Conservation (phyloP, 1,140 invertebrate genomes). For the Saxidomus purpurata region DNA sequence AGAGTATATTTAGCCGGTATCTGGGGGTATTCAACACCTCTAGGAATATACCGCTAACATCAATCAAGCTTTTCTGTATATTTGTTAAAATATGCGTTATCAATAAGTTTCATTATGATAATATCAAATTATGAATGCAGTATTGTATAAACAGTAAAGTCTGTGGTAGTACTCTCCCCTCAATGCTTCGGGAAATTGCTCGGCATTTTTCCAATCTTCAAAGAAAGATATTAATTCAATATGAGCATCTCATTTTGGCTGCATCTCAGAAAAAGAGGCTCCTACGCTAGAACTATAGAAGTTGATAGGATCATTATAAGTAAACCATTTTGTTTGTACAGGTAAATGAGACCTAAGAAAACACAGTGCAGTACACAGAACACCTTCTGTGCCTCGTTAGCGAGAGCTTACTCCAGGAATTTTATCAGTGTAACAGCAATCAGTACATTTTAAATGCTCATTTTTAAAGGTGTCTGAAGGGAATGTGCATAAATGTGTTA, state of each 20-base stretch:
- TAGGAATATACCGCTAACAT: too few species aligned
- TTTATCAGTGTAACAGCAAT: background rate
- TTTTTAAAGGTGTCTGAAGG: too few species aligned
- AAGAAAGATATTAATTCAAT: slow-evolving; percentile 5
- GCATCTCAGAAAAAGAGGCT: background rate
- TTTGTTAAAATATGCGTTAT: too few species aligned
- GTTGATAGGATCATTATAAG: background rate
- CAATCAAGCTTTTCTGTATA: too few species aligned
- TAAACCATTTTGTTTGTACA: background rate
- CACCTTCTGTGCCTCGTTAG: background rate
- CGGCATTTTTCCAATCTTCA: slow-evolving; percentile 11
- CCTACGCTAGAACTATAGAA: background rate
- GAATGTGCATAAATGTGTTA: background rate
- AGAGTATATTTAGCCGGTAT: too few species aligned
- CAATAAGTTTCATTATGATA: too few species aligned
- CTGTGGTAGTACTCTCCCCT: background rate
- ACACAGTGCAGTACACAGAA: background rate
- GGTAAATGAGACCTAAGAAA: background rate
- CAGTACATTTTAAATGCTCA: too few species aligned
- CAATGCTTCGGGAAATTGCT: background rate
- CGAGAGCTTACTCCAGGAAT: background rate
- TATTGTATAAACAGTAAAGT: too few species aligned
- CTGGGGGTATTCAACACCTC: too few species aligned
- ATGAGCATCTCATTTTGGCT: background rate
- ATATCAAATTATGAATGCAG: too few species aligned